Base-by-base conservation (phyloP, 2,888 invertebrate species). In the Stenichneumon culpator region DNA sequence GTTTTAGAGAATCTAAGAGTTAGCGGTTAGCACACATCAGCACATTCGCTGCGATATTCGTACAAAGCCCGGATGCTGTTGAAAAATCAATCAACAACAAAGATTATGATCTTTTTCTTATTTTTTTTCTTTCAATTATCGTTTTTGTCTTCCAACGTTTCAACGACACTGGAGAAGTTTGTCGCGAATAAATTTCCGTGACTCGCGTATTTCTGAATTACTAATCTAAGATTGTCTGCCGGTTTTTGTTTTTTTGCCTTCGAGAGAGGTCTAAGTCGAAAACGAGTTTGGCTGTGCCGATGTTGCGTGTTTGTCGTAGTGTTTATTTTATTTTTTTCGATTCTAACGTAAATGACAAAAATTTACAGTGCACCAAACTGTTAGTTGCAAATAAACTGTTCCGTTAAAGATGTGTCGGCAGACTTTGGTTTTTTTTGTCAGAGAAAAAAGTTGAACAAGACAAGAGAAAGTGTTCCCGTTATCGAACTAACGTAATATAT, bases 1-100 rank as follows among this genome's bases (percentile, higher is more conserved):
- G 88, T 87, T 89, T 81, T 83, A 86, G 86, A 83, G 87, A 87
- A 86, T 88, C 83, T 87, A 84, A 79, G 83, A 85, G 86, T 86
- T 87, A 57, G 32, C 16, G 44, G n/a, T 63, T 86, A 79, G 86
- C 87, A 88, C 87, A 88, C 87, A 86, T 87, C 85, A 82, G 86
- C 87, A 88, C 86, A 87, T 84, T 87, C 63, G 86, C 81, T 81
- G 87, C 81, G 72, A 74, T 83, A 84, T 79, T 22, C 39, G 78
- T 73, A 77, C 82, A 83, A 79, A 72, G 19, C 32, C 44, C 28
- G 63, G 63, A 63, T 28, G 28, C 28, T n/a, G 63, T 32, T 28
- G 63, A 63, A 63, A 60, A 63, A 63, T 57, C 36, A 57, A 47
- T 47, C 44, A 70, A 70, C 57, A 57, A 25, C 57, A 57, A 25